Evolutionary conservation across 2,888 invertebrate genomes (phyloP), one percentile per base, ranked within the genome.

Genomic region (Drosophila gaucha): DNA sequence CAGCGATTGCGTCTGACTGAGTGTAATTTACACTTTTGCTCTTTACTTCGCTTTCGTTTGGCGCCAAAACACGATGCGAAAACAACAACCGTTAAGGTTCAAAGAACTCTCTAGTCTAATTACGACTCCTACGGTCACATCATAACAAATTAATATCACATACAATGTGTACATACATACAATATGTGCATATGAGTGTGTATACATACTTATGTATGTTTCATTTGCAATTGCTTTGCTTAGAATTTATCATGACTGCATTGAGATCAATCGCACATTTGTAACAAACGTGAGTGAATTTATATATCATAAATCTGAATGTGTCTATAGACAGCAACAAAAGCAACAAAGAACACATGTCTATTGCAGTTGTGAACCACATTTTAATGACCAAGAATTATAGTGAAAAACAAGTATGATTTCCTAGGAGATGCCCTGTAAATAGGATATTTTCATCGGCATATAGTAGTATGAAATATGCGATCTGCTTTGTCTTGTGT

Each of bases 91-190:
- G 88, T 83, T 80, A 83, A 62, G 75, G 85, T 88, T 85, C 88
- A 85, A 85, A 77, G 86, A 85, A 85, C 85, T 86, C 78, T 80
- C 67, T 64, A 56, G 62, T 71, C 87, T 87, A 84, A 87, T 85
- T 85, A 85, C 67, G 56, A 71, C 59, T 74, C 67, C 63, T 47
- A 64, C 63, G 46, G 24, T 28, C 64, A 75, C 72, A 76, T 77
- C 77, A 86, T 67, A 78, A 75, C 72, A 82, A 78, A 74, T 72
- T 70, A 56, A 60, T 70, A 46, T 43, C 38, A 46, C 31, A 47
- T 33, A 22, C 49, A 14, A 36, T 44, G n/a, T 28, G 24, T 16
- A 8, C 24, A 51, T 14, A 3, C n/a, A 31, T 4, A 5, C 18
- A n/a, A 12, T 5, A 30, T 46, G 20, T 20, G 12, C 44, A 14